Conservation (phyloP, 2,797 vertebrate genomes). For the Notolabrus celidotus region DNA sequence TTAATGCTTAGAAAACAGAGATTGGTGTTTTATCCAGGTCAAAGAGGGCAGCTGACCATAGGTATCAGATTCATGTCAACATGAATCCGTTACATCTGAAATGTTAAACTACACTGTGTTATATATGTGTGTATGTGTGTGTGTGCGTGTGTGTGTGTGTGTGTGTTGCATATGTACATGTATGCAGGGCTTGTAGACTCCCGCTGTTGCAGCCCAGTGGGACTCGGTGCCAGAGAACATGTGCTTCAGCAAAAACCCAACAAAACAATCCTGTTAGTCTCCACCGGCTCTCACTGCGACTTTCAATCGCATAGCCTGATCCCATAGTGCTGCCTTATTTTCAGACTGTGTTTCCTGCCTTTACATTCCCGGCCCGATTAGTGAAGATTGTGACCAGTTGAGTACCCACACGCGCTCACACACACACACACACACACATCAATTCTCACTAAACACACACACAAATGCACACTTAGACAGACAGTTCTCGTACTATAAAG, state of each 20-base stretch:
- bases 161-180: constrained; percentile 9
- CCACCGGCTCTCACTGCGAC: constrained; percentile 34
- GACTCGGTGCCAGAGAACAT: constrained; percentile 56
- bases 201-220: constrained; percentile 32
- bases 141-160: neutral
- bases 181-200: constrained; percentile 28
- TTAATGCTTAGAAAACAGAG: neutral
- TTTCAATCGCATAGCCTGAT: constrained; percentile 63
- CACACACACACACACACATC: neutral
- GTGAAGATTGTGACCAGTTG: constrained; percentile 65
- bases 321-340: constrained; percentile 49
- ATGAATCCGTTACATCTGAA: constrained; percentile 1
- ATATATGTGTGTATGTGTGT: neutral
- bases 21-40: neutral
- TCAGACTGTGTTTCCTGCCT: constrained; percentile 63
- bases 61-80: neutral
- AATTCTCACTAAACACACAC: constrained; percentile 2
- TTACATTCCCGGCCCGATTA: constrained; percentile 78
- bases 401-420: constrained; percentile 32
- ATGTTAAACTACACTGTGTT: neutral
- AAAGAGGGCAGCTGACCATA: neutral
- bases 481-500: too few species aligned
- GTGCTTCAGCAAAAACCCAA: constrained; percentile 51
- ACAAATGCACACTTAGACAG: constrained; percentile 1
- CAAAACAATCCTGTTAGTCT: constrained; percentile 52